Evolutionary conservation across 2,888 invertebrate species (phyloP).

Genomic region (Fragum fragum): DNA sequence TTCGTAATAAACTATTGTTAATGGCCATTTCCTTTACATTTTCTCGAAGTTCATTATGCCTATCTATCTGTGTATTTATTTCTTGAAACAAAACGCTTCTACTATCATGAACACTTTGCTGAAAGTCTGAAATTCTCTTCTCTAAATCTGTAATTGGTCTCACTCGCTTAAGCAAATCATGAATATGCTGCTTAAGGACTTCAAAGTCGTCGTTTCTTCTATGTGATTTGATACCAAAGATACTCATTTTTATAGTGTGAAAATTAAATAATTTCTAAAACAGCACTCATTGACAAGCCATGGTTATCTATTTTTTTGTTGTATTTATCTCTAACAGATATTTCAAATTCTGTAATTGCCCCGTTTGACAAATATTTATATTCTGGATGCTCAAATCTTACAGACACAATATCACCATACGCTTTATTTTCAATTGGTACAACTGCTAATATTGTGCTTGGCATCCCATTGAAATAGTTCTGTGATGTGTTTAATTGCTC

Average conservation of each 20-base stretch:
- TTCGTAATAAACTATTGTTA: constrained; percentile 29
- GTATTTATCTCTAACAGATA: constrained; percentile 41
- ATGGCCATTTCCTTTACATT: constrained; percentile 18
- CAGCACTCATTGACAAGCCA: constrained; percentile 49
- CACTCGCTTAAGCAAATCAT: constrained; percentile 36
- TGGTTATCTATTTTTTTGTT: constrained; percentile 33
- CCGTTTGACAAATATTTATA: constrained; percentile 34
- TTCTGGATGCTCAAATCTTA: constrained; percentile 45
- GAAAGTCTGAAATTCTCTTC: constrained; percentile 31
- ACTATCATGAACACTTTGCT: constrained; percentile 31
- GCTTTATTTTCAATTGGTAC: constrained; percentile 50
- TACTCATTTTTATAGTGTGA: constrained; percentile 37
- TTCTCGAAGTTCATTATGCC: constrained; percentile 24
- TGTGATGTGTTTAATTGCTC: constrained; percentile 41
- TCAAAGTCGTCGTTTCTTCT: constrained; percentile 27
- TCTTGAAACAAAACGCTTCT: constrained; percentile 25
- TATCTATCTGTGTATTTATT: constrained; percentile 36
- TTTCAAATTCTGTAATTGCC: constrained; percentile 40
- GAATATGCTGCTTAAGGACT: constrained; percentile 25
- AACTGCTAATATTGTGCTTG: constrained; percentile 46
- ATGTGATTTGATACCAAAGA: constrained; percentile 29
- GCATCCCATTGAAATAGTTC: constrained; percentile 46
- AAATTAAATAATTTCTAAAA: constrained; percentile 44
- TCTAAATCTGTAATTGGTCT: constrained; percentile 28
- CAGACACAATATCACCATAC: constrained; percentile 51